A percentile compares a stretch with the other conserved stretches of the same genome.
Evolutionary conservation across 1,140 invertebrate species (phyloP).

Genomic region (Pseudachorutes palmiensis): DNA sequence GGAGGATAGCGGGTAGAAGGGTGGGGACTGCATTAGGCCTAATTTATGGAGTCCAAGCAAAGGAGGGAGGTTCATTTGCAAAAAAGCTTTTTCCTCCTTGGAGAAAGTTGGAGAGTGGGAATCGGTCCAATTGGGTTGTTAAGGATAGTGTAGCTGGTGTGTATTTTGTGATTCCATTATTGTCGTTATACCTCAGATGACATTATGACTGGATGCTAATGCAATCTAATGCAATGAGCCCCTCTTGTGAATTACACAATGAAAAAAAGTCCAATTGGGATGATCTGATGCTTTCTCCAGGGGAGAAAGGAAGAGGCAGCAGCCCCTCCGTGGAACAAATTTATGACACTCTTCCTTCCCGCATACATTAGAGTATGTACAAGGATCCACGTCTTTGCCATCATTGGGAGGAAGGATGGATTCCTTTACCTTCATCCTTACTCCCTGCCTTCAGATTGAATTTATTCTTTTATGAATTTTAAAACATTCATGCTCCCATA

Average conservation of each 20-base stretch:
- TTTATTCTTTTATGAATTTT: slow-evolving; percentile 39
- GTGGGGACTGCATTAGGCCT: slow-evolving; percentile 37
- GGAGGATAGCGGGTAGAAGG: no score
- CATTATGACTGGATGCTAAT: background rate
- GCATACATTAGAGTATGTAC: slow-evolving; percentile 38
- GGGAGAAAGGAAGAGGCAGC: background rate
- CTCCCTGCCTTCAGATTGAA: slow-evolving; percentile 33
- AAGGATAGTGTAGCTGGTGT: background rate
- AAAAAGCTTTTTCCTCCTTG: slow-evolving; percentile 22
- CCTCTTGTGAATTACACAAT: background rate
- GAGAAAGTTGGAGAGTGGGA: background rate
- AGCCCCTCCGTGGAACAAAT: slow-evolving; percentile 23
- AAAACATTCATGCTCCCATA: slow-evolving; percentile 34
- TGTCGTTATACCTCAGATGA: background rate
- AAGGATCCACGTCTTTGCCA: slow-evolving; percentile 14
- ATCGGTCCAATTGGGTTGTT: background rate
- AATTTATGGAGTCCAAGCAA: slow-evolving; percentile 37
- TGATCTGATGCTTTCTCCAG: background rate
- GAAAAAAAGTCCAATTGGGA: background rate
- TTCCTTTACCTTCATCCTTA: background rate
- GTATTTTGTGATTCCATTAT: background rate
- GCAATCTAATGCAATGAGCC: background rate
- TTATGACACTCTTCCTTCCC: slow-evolving; percentile 40
- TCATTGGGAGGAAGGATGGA: background rate
- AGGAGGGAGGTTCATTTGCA: slow-evolving; percentile 32